Conservation (phyloP, 2,888 invertebrate species). For the Spodoptera exigua region DNA sequence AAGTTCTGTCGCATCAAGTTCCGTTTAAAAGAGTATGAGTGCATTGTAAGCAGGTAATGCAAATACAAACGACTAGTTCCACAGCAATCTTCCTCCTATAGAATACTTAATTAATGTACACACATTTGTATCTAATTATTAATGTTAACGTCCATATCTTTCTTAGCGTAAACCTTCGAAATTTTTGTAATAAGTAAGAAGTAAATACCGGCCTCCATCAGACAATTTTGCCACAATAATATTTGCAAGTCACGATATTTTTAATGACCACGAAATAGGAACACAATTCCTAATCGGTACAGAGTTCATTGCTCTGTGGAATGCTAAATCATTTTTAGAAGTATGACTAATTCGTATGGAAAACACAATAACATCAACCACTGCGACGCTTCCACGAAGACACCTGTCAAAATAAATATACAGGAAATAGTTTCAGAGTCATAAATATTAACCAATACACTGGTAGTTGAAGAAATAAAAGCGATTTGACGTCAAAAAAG, state of each 20-base stretch:
- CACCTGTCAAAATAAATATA: slow-evolving; percentile 67
- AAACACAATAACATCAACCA: slow-evolving; percentile 59
- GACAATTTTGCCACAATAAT: slow-evolving; percentile 29
- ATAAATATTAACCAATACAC: slow-evolving; percentile 24
- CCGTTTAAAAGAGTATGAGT: slow-evolving; percentile 19
- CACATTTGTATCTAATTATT: slow-evolving; percentile 14
- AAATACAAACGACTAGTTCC: slow-evolving; percentile 22
- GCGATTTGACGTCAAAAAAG: slow-evolving; percentile 42
- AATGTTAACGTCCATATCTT: slow-evolving; percentile 9
- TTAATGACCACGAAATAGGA: slow-evolving; percentile 51
- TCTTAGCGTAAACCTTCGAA: slow-evolving; percentile 8
- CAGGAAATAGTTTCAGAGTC: slow-evolving; percentile 38
- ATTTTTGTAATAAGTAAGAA: slow-evolving; percentile 17
- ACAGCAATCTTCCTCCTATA: slow-evolving; percentile 16
- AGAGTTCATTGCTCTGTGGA: slow-evolving; percentile 65
- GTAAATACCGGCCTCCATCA: slow-evolving; percentile 15
- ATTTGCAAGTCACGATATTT: slow-evolving; percentile 58
- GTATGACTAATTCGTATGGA: slow-evolving; percentile 73
- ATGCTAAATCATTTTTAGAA: slow-evolving; percentile 66
- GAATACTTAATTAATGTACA: slow-evolving; percentile 16
- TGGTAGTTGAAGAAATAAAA: slow-evolving; percentile 12
- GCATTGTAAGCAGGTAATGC: slow-evolving; percentile 25
- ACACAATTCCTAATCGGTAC: slow-evolving; percentile 50
- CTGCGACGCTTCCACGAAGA: slow-evolving; percentile 58
- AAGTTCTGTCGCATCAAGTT: slow-evolving; percentile 31